Percentiles rank a stretch among this genome's conserved stretches.
Conservation (phyloP, 2,113 vertebrate genomes). For the Ammodytes dubius region DNA sequence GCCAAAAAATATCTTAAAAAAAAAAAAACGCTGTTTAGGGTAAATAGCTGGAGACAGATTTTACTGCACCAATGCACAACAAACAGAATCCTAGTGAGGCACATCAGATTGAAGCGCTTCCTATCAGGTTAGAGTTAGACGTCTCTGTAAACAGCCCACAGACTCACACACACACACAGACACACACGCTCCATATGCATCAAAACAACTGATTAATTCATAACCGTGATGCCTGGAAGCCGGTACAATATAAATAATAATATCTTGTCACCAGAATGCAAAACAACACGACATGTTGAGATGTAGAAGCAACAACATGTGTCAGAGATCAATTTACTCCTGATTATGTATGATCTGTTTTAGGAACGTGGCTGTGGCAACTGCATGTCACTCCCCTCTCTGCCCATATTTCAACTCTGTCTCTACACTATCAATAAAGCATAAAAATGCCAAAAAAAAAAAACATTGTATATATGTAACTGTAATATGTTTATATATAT, state of each 20-base stretch:
- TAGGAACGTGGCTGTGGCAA: neutral
- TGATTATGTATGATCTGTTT: neutral
- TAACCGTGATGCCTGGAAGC: conserved; percentile 41
- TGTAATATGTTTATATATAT: no score
- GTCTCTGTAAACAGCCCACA: conserved; percentile 56
- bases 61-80: neutral
- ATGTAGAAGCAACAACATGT: conserved; percentile 17
- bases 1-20: neutral
- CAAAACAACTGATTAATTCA: conserved; percentile 56
- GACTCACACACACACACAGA: neutral
- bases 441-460: no score
- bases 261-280: conserved; percentile 5
- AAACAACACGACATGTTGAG: conserved; percentile 11
- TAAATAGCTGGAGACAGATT: conserved; percentile 3
- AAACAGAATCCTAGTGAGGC: neutral
- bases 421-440: no score
- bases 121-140: conserved; percentile 38
- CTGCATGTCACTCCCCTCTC: neutral
- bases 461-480: no score
- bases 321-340: neutral
- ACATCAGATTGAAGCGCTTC: conserved; percentile 2
- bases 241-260: conserved; percentile 5
- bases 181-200: neutral
- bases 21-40: no score
- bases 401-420: no score